Conservation (phyloP, 2,797 vertebrate genomes). For the Nannoperca australis region DNA sequence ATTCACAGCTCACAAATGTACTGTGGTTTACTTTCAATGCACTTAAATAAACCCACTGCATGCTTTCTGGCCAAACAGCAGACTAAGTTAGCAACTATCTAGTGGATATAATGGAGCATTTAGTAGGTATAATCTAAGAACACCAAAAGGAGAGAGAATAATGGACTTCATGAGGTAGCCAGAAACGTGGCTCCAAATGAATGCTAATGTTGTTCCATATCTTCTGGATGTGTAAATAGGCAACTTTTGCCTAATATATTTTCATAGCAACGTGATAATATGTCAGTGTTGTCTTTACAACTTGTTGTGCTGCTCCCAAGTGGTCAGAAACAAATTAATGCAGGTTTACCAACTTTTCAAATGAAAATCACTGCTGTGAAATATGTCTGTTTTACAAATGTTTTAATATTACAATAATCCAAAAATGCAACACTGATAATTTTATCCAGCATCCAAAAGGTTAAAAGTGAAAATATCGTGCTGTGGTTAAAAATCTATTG, state of each 20-base stretch:
- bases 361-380: neutral
- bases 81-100: neutral
- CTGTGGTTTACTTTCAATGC: neutral
- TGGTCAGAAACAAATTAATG: neutral
- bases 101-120: neutral
- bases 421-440: neutral
- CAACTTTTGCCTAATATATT: neutral
- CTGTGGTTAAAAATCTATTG: neutral
- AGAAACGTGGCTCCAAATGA: neutral
- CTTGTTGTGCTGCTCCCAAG: neutral
- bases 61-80: neutral
- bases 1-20: neutral
- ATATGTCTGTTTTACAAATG: neutral
- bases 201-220: neutral
- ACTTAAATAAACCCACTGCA: neutral
- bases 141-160: neutral
- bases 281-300: too few species aligned
- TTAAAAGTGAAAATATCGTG: neutral
- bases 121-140: neutral
- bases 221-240: neutral
- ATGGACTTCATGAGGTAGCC: neutral
- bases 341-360: neutral
- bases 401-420: neutral
- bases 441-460: constrained; percentile 1
- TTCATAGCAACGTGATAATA: neutral